Evolutionary conservation across 1,140 invertebrate genomes (phyloP), one percentile per base, ranked within the genome.

Genomic region (Saccostrea echinata): DNA sequence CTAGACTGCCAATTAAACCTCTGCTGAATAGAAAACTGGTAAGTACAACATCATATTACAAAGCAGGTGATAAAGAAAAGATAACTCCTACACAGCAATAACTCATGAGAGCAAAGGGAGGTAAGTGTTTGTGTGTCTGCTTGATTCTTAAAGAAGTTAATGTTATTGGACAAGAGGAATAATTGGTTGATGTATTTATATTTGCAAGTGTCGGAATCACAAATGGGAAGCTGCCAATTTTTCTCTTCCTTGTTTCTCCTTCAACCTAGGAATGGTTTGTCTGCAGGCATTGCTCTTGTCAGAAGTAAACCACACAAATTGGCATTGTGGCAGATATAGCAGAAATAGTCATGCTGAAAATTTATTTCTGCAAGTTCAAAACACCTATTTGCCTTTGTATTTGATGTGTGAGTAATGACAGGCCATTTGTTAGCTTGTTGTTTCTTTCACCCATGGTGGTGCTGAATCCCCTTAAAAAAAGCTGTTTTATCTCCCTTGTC

Each of bases 301-400:
- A 76, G 27, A 13, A 27, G 21, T 68, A 27, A 13, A 30, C 68
- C 68, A 33, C 68, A 76, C 68, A 76, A 76, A 76, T 76, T 76
- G 68, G 68, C 68, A 76, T 76, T 33, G 30, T 76, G 27, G 68
- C 68, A 76, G 68, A 76, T 76, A 30, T 30, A 76, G 68, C 68
- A 27, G 27, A 76, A 35, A 76, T 76, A 76, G 68, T 76, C 68
- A 33, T 76, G 27, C 68, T 76, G 68, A 76, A 76, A 76, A 76
- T 76, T 76, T 76, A 76, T 33, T 71, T 76, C 68, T 76, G 24
- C 21, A 76, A 30, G 68, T 76, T 76, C 68, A 76, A 76, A 76
- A 76, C 68, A 76, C 68, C 68, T 27, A 76, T 76, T 76, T 76
- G 68, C 24, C 68, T 76, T 18, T 76, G 68, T 76, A 27, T 76